Base-by-base conservation (phyloP, 2,888 invertebrate genomes). In the Amphipoea lucens region DNA sequence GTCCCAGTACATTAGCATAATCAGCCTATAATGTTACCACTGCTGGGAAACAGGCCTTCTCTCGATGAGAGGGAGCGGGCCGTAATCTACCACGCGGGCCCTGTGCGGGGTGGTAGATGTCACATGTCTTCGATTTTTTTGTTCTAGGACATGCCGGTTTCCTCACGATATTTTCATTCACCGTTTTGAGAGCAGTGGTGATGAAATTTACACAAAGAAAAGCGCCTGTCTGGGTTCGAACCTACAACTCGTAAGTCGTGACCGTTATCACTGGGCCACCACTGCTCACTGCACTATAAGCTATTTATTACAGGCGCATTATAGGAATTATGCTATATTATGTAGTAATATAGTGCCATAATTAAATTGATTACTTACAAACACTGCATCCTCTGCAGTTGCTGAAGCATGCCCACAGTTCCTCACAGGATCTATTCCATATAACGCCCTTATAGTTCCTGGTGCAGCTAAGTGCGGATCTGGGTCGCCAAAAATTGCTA, bases 341-440 rank as follows among this genome's bases (percentile, higher is more conserved):
- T 40, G 23, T 23, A 40, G 40, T 65, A 20, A 11, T 51, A 20
- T 29, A 67, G 2, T 5, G 40, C n/a, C 40, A 29, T 77, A 42
- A 42, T 40, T 76, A 29, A 45, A 40, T 66, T 42, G 12, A 67
- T 60, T 42, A 85, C 83, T 84, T 89, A 97, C 97, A 92, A 96
- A 92, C 69, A 93, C 78, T 65, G 98, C 98, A 74, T 96, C 95
- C 78, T 97, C 97, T 11, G 95, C 90, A 78, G 95, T 96, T 72
- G 97, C 94, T 0, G 99, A 97, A 66, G 98, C 98, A 94, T 99
- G 98, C 83, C 98, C 97, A 68, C 97, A 98, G 94, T 98, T 98
- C 65, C 97, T 97, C 3, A 98, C 97, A n/a, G 96, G 93, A 91
- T 98, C 98, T 29, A 94, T 94, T 29, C 98, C 98, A 94, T 98